A percentile compares a stretch with the other conserved stretches of the same genome.
phyloP scores from a whole-genome alignment of 2,888 invertebrate species.

The Anodontia alba region DNA sequence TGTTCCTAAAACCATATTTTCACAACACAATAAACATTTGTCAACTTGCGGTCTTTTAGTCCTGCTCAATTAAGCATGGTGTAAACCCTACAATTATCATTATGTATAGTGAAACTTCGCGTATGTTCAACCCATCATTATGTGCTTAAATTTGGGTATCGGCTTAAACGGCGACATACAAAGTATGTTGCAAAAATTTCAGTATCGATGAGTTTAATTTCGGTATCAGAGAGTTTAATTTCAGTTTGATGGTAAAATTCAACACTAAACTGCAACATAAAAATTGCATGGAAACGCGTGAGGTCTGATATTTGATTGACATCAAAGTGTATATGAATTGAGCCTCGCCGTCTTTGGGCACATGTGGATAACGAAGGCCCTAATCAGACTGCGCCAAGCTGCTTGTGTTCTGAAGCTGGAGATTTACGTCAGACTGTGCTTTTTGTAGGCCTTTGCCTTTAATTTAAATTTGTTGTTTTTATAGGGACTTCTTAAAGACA shows the following conservation, averaged over 20 bases:
- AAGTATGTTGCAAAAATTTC: too few relatives aligned
- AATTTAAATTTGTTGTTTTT: neutral
- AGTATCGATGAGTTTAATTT: too few relatives aligned
- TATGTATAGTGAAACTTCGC: neutral
- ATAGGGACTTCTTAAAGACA: constrained; percentile 80
- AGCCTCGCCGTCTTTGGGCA: too few relatives aligned
- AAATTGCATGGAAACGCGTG: neutral
- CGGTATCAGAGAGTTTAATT: neutral
- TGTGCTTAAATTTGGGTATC: neutral
- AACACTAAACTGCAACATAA: neutral
- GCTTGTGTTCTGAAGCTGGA: too few relatives aligned
- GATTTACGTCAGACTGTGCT: too few relatives aligned
- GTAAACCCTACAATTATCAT: neutral
- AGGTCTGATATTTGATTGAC: neutral
- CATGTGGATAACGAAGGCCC: too few relatives aligned
- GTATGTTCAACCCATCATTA: neutral
- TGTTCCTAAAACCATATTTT: neutral
- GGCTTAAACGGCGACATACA: neutral
- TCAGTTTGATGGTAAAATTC: neutral
- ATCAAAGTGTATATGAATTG: too few relatives aligned
- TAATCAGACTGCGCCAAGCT: too few relatives aligned
- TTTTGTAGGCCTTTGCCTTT: too few relatives aligned
- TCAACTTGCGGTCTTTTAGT: constrained; percentile 8
- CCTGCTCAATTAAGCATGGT: constrained; percentile 14
- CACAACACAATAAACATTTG: constrained; percentile 4